These are phyloP conservation scores for Panthera tigris DNA, from an alignment of 2,113 vertebrate genomes.

Conservation along the genomic window DNA sequence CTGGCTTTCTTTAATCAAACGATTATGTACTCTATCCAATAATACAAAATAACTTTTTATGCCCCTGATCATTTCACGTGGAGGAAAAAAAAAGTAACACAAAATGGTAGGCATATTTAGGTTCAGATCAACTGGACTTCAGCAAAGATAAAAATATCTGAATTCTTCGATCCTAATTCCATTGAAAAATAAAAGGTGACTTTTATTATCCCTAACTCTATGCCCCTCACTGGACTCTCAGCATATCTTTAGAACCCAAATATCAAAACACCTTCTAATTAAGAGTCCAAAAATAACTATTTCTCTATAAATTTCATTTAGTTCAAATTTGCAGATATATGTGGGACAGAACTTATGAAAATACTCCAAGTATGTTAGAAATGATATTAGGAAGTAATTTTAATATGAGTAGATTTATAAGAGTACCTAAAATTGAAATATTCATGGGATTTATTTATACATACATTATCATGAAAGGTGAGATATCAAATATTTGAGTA, in stretches of 20 bases:
- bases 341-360: background rate
- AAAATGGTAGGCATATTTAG: background rate
- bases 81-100: background rate
- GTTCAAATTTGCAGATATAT: background rate
- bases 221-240: background rate
- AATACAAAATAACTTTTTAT: background rate
- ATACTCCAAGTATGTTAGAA: background rate
- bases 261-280: background rate
- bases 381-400: background rate
- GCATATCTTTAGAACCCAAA: background rate
- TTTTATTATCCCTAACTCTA: background rate
- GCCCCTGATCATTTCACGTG: background rate
- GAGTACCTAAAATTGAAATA: background rate
- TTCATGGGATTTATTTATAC: background rate
- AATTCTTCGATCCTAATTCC: background rate
- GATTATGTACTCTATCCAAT: background rate
- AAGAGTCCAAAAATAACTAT: background rate
- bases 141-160: background rate
- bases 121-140: background rate
- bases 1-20: background rate
- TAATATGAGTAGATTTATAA: background rate
- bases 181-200: conserved; percentile 12
- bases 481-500: background rate
- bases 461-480: background rate
- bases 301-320: background rate